Conservation (phyloP, 2,113 vertebrate species). For the Sebastes schlegelii region DNA sequence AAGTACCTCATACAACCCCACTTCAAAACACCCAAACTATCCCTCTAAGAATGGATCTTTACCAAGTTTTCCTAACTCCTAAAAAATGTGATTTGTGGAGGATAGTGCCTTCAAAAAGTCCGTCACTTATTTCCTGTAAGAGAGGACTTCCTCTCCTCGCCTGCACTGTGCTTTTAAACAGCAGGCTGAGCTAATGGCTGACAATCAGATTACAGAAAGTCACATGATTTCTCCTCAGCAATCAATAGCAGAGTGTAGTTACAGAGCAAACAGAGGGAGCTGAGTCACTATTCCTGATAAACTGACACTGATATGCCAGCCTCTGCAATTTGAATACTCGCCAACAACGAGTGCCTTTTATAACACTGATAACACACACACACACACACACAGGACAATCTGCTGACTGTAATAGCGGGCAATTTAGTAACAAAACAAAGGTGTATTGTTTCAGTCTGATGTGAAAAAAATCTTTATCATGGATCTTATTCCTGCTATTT, state of each 20-base stretch:
- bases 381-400: not conserved
- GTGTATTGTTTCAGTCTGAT: not conserved
- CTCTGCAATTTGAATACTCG: not conserved
- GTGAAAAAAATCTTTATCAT: not conserved
- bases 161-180: constrained; percentile 10
- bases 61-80: not conserved
- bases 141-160: not conserved
- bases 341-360: not conserved
- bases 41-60: not conserved
- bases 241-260: constrained; percentile 4
- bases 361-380: not conserved
- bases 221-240: constrained; percentile 57
- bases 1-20: too few species aligned
- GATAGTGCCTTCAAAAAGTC: not conserved
- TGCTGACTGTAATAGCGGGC: not conserved
- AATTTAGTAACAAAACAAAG: not conserved
- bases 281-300: constrained; percentile 54
- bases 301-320: not conserved
- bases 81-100: not conserved
- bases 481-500: not conserved
- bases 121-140: not conserved
- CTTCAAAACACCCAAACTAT: too few species aligned
- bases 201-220: constrained; percentile 49
- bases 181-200: constrained; percentile 1
- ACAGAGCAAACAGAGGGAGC: constrained; percentile 33